A percentile compares a stretch with the other conserved stretches of the same genome.
phyloP scores from a whole-genome alignment of 2,888 invertebrate genomes.

The Portevinia maculata region DNA sequence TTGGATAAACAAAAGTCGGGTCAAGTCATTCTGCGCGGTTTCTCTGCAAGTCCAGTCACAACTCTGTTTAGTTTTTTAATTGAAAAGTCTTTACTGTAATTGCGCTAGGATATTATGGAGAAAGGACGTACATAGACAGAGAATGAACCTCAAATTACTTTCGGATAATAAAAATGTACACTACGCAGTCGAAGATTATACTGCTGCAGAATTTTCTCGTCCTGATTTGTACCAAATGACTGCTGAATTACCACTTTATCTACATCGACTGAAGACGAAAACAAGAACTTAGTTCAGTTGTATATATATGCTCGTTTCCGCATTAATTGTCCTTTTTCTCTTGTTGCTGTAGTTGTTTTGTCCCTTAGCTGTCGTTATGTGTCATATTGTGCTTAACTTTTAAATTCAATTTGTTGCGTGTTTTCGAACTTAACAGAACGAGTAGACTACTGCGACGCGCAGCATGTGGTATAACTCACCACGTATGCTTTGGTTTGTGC shows the following conservation, averaged over 20 bases:
- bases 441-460: not conserved
- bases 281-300: not conserved
- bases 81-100: slow-evolving; percentile 44
- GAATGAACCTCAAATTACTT: slow-evolving; percentile 45
- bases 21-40: slow-evolving; percentile 31
- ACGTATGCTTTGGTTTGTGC: slow-evolving; percentile 11
- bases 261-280: slow-evolving; percentile 32
- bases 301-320: slow-evolving; percentile 23
- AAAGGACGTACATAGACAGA: not conserved
- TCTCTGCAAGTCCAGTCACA: not conserved
- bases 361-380: slow-evolving; percentile 1
- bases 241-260: slow-evolving; percentile 50
- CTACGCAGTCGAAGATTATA: slow-evolving; percentile 5
- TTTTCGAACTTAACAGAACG: not conserved
- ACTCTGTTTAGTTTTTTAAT: slow-evolving; percentile 8
- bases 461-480: slow-evolving; percentile 3
- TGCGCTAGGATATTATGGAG: slow-evolving; percentile 31
- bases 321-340: slow-evolving; percentile 27
- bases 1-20: slow-evolving; percentile 7
- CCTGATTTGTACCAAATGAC: slow-evolving; percentile 46
- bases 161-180: slow-evolving; percentile 50
- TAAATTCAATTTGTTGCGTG: slow-evolving; percentile 40
- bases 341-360: slow-evolving; percentile 31
- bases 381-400: slow-evolving; percentile 44
- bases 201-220: not conserved